Evolutionary conservation across 2,888 invertebrate genomes (phyloP).

Genomic region (Sarcophaga subvicina): DNA sequence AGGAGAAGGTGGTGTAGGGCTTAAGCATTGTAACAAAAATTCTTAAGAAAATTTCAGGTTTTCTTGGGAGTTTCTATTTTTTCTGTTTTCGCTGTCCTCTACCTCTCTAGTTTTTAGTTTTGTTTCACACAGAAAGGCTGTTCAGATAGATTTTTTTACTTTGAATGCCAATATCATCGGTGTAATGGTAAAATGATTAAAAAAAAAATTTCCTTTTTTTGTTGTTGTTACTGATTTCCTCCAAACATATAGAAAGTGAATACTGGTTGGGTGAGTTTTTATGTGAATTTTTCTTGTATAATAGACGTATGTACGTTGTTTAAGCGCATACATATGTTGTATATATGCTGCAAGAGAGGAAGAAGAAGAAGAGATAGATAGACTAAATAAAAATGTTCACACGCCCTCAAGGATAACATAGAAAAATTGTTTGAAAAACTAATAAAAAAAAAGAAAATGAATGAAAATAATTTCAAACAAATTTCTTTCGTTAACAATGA

Average conservation of each 20-base stretch:
- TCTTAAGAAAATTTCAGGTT: slow-evolving; percentile 69
- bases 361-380: slow-evolving; percentile 17
- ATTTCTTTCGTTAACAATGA: too few relatives aligned
- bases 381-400: slow-evolving; percentile 59
- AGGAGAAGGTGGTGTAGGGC: slow-evolving; percentile 18
- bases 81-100: too few relatives aligned
- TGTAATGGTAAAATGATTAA: slow-evolving; percentile 65
- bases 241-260: slow-evolving; percentile 65
- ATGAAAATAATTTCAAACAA: too few relatives aligned
- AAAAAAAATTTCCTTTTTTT: slow-evolving; percentile 31
- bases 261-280: slow-evolving; percentile 67
- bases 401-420: slow-evolving; percentile 67
- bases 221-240: slow-evolving; percentile 23
- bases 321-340: background rate
- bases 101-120: background rate
- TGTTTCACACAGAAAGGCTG: slow-evolving; percentile 1
- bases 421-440: slow-evolving; percentile 15
- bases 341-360: background rate
- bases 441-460: slow-evolving; percentile 3
- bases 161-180: slow-evolving; percentile 58
- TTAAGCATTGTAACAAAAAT: slow-evolving; percentile 38
- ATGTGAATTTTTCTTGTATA: background rate
- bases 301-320: slow-evolving; percentile 11
- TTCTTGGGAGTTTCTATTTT: slow-evolving; percentile 45
- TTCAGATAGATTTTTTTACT: slow-evolving; percentile 1